These are phyloP conservation scores for Peromyscus nudipes DNA, from an alignment of 2,797 vertebrate genomes.

Conservation along the genomic window DNA sequence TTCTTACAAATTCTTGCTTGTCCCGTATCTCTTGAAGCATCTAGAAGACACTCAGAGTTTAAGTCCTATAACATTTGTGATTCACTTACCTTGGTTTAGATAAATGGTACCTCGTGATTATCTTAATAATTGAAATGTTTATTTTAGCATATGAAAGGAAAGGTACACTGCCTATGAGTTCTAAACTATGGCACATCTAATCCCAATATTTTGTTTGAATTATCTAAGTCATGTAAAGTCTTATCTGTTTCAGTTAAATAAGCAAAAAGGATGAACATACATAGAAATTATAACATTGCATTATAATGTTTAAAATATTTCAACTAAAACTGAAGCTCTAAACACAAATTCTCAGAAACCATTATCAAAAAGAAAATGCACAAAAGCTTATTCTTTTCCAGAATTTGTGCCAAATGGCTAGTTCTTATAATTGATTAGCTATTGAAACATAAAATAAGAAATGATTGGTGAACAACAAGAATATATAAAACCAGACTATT, in stretches of 20 bases:
- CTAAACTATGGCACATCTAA: not conserved
- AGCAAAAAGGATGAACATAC: not conserved
- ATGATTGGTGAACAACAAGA: conserved; percentile 34
- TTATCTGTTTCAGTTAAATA: not conserved
- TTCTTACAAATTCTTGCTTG: conserved; percentile 70
- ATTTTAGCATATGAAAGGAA: conserved; percentile 8
- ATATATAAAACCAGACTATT: conserved; percentile 61
- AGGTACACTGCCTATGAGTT: not conserved
- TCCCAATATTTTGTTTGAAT: not conserved
- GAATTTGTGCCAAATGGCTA: not conserved
- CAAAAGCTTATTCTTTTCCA: not conserved
- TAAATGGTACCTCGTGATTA: not conserved
- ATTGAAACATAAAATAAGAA: conserved; percentile 44
- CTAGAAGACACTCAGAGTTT: conserved; percentile 80
- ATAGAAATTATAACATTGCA: not conserved
- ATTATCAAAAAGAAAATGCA: not conserved
- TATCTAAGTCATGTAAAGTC: not conserved
- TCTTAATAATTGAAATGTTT: conserved; percentile 19
- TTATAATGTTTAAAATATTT: conserved; percentile 19
- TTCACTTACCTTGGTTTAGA: not conserved
- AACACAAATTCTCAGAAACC: not conserved
- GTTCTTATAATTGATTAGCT: conserved; percentile 20
- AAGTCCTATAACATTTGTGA: not conserved
- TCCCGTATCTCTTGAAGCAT: conserved; percentile 70
- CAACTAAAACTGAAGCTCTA: conserved; percentile 40